Conservation (phyloP, 2,888 invertebrate species). For the Caenorhabditis sinica region DNA sequence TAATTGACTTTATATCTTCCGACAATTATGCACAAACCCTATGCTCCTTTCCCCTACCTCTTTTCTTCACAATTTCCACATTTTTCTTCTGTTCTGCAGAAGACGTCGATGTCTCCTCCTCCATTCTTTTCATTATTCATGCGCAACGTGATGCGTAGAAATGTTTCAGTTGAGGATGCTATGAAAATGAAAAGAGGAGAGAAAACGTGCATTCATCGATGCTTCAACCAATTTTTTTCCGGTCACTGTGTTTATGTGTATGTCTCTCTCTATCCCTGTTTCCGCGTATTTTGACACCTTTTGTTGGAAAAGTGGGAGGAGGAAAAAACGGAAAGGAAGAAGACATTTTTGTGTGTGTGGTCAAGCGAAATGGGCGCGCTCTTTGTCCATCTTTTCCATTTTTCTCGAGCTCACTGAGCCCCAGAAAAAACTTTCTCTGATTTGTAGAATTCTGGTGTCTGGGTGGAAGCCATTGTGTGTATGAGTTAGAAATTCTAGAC, state of each 20-base stretch:
- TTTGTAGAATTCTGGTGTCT: constrained; percentile 13
- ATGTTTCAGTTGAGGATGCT: constrained; percentile 26
- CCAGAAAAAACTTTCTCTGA: constrained; percentile 3
- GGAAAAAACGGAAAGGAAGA: constrained; percentile 13
- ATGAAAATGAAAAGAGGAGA: constrained; percentile 1
- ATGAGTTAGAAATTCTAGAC: no score
- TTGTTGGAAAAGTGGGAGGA: constrained; percentile 16
- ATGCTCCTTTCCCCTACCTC: not conserved
- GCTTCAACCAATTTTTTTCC: constrained; percentile 35
- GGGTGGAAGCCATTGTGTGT: not conserved
- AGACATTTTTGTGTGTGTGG: constrained; percentile 45
- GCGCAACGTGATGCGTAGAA: constrained; percentile 24
- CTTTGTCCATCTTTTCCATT: constrained; percentile 25
- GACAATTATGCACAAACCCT: constrained; percentile 37
- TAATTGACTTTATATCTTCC: constrained; percentile 8
- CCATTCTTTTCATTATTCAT: constrained; percentile 47
- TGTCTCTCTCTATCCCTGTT: constrained; percentile 16
- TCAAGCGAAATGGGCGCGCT: constrained; percentile 47
- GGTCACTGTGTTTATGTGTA: constrained; percentile 39
- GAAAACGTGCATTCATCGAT: constrained; percentile 26
- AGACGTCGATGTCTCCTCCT: constrained; percentile 4
- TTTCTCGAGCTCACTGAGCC: constrained; percentile 33
- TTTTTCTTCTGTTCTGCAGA: constrained; percentile 27
- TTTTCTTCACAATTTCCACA: constrained; percentile 4
- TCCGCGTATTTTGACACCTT: constrained; percentile 54